Base-by-base conservation (phyloP, 2,797 vertebrate species). In the Anomalospiza imberbis region DNA sequence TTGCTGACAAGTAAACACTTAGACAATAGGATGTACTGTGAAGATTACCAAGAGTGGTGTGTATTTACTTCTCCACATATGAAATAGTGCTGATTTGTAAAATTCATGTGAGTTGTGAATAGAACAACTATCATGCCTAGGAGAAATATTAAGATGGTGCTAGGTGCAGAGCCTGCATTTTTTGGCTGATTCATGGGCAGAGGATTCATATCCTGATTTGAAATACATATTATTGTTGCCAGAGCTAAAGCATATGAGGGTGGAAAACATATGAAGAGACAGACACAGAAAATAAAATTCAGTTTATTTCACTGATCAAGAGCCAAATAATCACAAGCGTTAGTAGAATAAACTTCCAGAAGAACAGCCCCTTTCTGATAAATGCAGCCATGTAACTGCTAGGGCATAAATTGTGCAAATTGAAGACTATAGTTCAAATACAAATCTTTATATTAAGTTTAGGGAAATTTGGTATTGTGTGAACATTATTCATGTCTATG, bases 341-440 rank as follows among this genome's bases (percentile, higher is more conserved):
- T 93, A 94, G 86, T 54, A 95, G 93, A 97, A 96, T 96, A 92
- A 89, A 71, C 55, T 96, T 84, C 70, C 68, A 62, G 72, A 95
- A 94, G 91, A 88, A 51, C 78, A 95, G 61, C 29, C 60, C 45
- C 57, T 73, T 81, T 82, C 93, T 95, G 80, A 87, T 63, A 73
- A 80, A 77, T 82, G 44, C 54, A 75, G 36, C 77, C 84, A 58
- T 47, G 75, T 67, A 93, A 87, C 71, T 0, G 1, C 71, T 57
- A 80, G 58, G 61, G 58, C 74, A 78, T 93, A 95, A 96, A 97
- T 95, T 1, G 9, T 86, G 51, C 45, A 85, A 84, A 94, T 95
- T 87, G 89, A 95, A 85, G 91, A 80, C 53, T 68, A 47, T 34
- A 85, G 74, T 57, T 85, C 55, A 87, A 65, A 85, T 88, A 90